Evolutionary conservation across 2,888 invertebrate species (phyloP), one percentile per base, ranked within the genome.

Genomic region (Gonocerus acuteangulatus): DNA sequence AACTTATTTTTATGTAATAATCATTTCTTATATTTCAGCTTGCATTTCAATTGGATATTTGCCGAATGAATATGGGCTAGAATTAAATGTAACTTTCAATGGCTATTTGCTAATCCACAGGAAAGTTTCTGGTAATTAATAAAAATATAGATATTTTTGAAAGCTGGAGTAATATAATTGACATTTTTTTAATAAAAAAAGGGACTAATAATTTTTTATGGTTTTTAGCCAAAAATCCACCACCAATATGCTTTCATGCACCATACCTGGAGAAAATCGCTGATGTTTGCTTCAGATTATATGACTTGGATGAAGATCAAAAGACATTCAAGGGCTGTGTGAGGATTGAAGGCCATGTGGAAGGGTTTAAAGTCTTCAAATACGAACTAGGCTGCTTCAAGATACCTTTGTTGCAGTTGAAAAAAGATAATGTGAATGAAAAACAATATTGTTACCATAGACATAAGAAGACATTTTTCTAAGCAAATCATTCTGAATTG

Each of bases 121-220:
- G 23, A 57, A 57, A 32, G 15, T 47, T 21, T 57, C 57, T 44
- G 45, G 57, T 57, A 15, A 22, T 39, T 56, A 48, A 13, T 48
- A n/a, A n/a, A n/a, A n/a, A n/a, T n/a, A n/a, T n/a, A n/a, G n/a
- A n/a, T n/a, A n/a, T n/a, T n/a, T n/a, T n/a, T n/a, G n/a, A n/a
- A n/a, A n/a, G n/a, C n/a, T n/a, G n/a, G n/a, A n/a, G n/a, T n/a
- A n/a, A n/a, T n/a, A n/a, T n/a, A n/a, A n/a, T n/a, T n/a, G n/a
- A n/a, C n/a, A n/a, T 11, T 11, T 7, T n/a, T n/a, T n/a, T n/a
- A n/a, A n/a, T n/a, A n/a, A n/a, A n/a, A n/a, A n/a, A n/a, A n/a
- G n/a, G n/a, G n/a, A n/a, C n/a, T n/a, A n/a, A n/a, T n/a, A n/a
- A n/a, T n/a, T n/a, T n/a, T n/a, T n/a, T n/a, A n/a, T n/a, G n/a